Evolutionary conservation across 2,888 invertebrate genomes (phyloP).

Genomic region (Oxytorus armatus): DNA sequence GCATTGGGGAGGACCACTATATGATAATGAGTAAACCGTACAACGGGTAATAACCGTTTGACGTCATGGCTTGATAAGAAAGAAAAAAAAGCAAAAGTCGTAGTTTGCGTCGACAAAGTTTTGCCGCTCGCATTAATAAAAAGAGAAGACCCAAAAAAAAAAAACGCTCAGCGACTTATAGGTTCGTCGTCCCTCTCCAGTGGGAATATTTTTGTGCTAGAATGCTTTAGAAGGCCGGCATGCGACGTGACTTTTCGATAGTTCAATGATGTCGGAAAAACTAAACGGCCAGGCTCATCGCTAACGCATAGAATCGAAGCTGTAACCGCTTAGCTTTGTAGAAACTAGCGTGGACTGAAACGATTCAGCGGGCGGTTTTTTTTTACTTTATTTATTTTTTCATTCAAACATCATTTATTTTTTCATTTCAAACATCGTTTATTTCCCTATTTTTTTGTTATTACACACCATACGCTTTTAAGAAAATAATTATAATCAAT

Average conservation of each 20-base stretch:
- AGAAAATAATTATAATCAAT: too few relatives aligned
- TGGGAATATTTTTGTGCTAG: conserved; percentile 51
- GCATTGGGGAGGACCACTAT: not conserved
- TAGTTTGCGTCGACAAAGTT: conserved; percentile 45
- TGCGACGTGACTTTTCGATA: conserved; percentile 59
- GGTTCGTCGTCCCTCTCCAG: conserved; percentile 61
- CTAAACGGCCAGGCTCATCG: conserved; percentile 60
- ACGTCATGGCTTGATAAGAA: not conserved
- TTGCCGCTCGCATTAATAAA: conserved; percentile 49
- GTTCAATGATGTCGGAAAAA: conserved; percentile 38
- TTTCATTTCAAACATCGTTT: too few relatives aligned
- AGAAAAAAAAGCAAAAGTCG: conserved; percentile 3
- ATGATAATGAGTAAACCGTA: too few relatives aligned
- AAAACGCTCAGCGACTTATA: conserved; percentile 47
- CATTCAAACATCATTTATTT: too few relatives aligned
- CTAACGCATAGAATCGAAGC: conserved; percentile 65
- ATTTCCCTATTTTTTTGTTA: too few relatives aligned
- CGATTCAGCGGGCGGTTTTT: not conserved
- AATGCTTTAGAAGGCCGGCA: conserved; percentile 62
- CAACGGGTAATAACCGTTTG: too few relatives aligned
- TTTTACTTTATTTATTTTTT: too few relatives aligned
- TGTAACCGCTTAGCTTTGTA: conserved; percentile 66
- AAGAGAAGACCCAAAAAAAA: conserved; percentile 12
- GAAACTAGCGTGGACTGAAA: conserved; percentile 57
- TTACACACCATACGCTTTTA: too few relatives aligned